Conservation (phyloP, 53 echinoderm and acorn worm genomes). For the Apostichopus leukothele region DNA sequence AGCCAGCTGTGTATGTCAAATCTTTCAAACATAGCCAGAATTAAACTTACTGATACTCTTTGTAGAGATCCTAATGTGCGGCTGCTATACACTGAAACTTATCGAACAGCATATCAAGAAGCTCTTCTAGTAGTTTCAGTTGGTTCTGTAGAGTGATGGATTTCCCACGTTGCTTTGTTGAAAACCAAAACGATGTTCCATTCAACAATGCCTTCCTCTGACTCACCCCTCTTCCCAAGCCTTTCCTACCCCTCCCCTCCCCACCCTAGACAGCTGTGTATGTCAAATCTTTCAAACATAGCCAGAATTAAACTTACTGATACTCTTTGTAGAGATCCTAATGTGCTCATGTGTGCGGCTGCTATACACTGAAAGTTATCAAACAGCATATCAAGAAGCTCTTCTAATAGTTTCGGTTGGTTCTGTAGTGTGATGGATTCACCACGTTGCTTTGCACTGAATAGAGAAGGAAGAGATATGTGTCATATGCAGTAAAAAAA, state of each 20-base stretch:
- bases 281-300: too few relatives aligned
- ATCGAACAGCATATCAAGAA: conserved; percentile 94
- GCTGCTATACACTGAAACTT: conserved; percentile 88
- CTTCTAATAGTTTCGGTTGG: conserved; percentile 94
- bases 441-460: conserved; percentile 91
- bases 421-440: conserved; percentile 91
- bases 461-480: not conserved
- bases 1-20: too few relatives aligned
- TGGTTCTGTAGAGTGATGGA: conserved; percentile 89
- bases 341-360: conserved; percentile 75
- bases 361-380: conserved; percentile 94
- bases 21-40: too few relatives aligned
- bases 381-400: conserved; percentile 93
- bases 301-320: conserved; percentile 51
- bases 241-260: too few relatives aligned
- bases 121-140: conserved; percentile 93
- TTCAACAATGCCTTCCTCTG: too few relatives aligned
- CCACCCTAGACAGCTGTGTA: too few relatives aligned
- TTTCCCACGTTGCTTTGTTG: conserved; percentile 76
- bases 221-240: too few relatives aligned
- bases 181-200: too few relatives aligned
- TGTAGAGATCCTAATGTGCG: conserved; percentile 80
- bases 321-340: conserved; percentile 83
- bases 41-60: conserved; percentile 67
- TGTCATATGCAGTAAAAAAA: too few relatives aligned